Evolutionary conservation across 2,797 vertebrate species (phyloP).

Genomic region (Odontamblyopus lacepedii): DNA sequence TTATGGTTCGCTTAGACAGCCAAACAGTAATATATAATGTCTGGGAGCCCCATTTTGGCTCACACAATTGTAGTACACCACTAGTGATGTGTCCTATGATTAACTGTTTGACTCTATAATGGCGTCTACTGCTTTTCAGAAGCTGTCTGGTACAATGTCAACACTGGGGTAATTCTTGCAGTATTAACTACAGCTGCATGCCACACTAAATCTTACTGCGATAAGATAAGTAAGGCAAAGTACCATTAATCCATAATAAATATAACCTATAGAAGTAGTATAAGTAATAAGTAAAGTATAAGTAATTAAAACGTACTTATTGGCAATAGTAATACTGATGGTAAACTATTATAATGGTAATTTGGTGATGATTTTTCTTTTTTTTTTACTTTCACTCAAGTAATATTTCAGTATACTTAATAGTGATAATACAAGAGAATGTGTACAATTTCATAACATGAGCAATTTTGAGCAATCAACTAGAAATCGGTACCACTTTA

Average conservation of each 20-base stretch:
- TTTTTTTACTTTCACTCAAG: too few species aligned
- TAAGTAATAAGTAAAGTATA: too few species aligned
- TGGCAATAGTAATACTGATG: too few species aligned
- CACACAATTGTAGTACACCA: slow-evolving; percentile 21
- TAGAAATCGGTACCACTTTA: neutral
- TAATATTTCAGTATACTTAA: neutral
- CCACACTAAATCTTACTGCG: neutral
- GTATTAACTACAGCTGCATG: neutral
- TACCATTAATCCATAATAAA: too few species aligned
- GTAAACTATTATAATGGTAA: too few species aligned
- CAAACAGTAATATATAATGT: slow-evolving; percentile 16
- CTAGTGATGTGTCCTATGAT: slow-evolving; percentile 30
- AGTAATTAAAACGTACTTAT: too few species aligned
- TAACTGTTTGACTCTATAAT: slow-evolving; percentile 8
- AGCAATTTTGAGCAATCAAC: neutral
- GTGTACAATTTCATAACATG: neutral
- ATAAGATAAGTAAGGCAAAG: neutral
- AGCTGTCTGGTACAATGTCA: slow-evolving; percentile 7
- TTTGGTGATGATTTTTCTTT: too few species aligned
- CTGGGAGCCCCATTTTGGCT: neutral
- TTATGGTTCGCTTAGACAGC: slow-evolving; percentile 22
- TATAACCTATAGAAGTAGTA: too few species aligned
- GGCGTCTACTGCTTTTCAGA: slow-evolving; percentile 6
- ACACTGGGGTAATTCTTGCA: neutral
- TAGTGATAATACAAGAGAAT: neutral